A percentile compares a stretch with the other conserved stretches of the same genome.
These are phyloP conservation scores for Gobio occitaniae DNA, from an alignment of 2,797 vertebrate species.

Conservation along the genomic window DNA sequence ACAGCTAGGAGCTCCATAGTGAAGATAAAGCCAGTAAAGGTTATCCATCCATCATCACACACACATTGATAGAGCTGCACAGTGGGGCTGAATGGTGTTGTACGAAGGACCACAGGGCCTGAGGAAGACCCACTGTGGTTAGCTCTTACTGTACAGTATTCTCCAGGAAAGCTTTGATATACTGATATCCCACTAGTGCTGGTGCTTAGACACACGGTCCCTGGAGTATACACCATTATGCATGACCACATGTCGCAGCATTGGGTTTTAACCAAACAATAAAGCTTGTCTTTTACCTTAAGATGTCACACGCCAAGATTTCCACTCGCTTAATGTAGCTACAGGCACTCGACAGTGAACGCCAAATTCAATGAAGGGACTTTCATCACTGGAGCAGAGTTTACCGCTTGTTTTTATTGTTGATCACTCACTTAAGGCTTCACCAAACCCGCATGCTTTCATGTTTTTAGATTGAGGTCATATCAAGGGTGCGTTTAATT, in stretches of 20 bases:
- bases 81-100: conserved; percentile 48
- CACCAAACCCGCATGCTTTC: conserved; percentile 14
- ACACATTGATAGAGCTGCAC: conserved; percentile 45
- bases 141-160: conserved; percentile 47
- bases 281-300: conserved; percentile 32
- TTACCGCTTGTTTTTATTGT: conserved; percentile 33
- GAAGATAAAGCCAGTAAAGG: conserved; percentile 54
- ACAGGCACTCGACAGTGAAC: background rate
- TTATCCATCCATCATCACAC: conserved; percentile 53
- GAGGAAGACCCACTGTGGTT: conserved; percentile 48
- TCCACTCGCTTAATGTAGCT: conserved; percentile 20
- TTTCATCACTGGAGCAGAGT: conserved; percentile 8
- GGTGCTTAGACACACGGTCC: conserved; percentile 40
- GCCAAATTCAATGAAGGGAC: conserved; percentile 16
- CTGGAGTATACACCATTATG: conserved; percentile 45
- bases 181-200: conserved; percentile 40
- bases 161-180: conserved; percentile 40
- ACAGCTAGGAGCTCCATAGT: conserved; percentile 28
- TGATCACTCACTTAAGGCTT: conserved; percentile 31
- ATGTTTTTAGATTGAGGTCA: conserved; percentile 29
- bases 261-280: conserved; percentile 47
- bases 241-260: conserved; percentile 25
- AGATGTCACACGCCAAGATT: conserved; percentile 16
- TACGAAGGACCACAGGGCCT: conserved; percentile 29
- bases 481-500: conserved; percentile 14